A percentile compares a stretch with the other conserved stretches of the same genome.
Evolutionary conservation across 2,113 vertebrate species (phyloP).

Genomic region (Lanius ludovicianus): DNA sequence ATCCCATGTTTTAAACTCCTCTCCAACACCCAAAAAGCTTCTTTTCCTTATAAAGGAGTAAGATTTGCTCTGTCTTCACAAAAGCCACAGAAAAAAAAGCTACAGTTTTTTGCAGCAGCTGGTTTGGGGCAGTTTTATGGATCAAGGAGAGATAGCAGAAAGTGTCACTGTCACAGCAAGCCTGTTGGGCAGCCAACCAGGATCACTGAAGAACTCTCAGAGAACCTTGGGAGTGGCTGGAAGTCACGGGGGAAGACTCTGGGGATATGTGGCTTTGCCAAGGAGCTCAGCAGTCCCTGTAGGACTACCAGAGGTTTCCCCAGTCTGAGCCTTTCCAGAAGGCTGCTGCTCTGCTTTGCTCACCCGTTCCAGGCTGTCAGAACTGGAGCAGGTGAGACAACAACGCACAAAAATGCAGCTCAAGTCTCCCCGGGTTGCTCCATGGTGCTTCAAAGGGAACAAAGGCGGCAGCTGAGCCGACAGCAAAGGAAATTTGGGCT

Average conservation of each 20-base stretch:
- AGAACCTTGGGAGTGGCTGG: background rate
- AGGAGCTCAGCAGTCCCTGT: background rate
- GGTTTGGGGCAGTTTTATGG: background rate
- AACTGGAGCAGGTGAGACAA: conserved; percentile 21
- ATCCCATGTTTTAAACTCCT: background rate
- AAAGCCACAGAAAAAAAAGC: background rate
- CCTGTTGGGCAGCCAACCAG: background rate
- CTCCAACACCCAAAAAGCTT: background rate
- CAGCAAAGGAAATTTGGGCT: background rate
- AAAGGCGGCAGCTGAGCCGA: background rate
- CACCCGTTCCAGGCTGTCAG: background rate
- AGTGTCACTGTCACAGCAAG: fast-evolving
- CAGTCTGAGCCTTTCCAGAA: background rate
- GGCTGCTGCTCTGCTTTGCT: background rate
- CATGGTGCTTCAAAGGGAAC: background rate
- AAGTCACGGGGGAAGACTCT: background rate
- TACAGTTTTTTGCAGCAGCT: background rate
- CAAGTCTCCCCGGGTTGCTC: background rate
- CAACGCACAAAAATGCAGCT: background rate
- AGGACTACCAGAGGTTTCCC: background rate
- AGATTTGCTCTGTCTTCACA: background rate
- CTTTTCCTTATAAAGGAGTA: background rate
- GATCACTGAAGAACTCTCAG: background rate
- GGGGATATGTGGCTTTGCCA: background rate
- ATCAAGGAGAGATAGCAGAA: background rate